Evolutionary conservation across 2,797 vertebrate genomes (phyloP).

Genomic region (Aplochiton taeniatus): DNA sequence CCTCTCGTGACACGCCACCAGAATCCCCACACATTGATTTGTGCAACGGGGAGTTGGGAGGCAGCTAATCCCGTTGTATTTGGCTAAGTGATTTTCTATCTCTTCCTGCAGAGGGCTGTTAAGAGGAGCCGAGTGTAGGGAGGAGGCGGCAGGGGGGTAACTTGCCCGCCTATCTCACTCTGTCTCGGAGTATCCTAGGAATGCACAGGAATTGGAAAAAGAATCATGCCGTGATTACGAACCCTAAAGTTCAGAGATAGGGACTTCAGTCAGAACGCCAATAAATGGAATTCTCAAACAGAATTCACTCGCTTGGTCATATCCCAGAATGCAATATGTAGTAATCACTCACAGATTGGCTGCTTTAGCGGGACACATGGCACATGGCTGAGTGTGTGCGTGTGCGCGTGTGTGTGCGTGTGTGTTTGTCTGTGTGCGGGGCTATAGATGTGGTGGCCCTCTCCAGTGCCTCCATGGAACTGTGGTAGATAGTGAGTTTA

Average conservation of each 20-base stretch:
- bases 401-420: neutral
- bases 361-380: slow-evolving; percentile 7
- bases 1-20: neutral
- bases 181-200: slow-evolving; percentile 22
- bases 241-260: neutral
- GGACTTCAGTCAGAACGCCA: slow-evolving; percentile 1
- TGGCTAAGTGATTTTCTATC: slow-evolving; percentile 13
- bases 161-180: slow-evolving; percentile 2
- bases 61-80: slow-evolving; percentile 15
- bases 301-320: slow-evolving; percentile 13
- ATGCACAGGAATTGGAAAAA: slow-evolving; percentile 30
- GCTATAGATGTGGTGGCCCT: neutral
- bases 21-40: slow-evolving; percentile 19
- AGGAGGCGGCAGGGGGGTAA: neutral
- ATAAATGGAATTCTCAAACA: slow-evolving; percentile 20
- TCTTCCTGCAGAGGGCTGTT: slow-evolving; percentile 15
- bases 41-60: slow-evolving; percentile 2
- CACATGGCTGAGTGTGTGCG: neutral
- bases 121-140: neutral
- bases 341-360: slow-evolving; percentile 14
- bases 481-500: too few species aligned
- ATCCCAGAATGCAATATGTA: slow-evolving; percentile 3
- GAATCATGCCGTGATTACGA: slow-evolving; percentile 27
- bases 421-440: slow-evolving; percentile 1
- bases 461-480: too few species aligned